A percentile compares a stretch with the other conserved stretches of the same genome.
Evolutionary conservation across 2,888 invertebrate genomes (phyloP).

Genomic region (Campoplex nolae): DNA sequence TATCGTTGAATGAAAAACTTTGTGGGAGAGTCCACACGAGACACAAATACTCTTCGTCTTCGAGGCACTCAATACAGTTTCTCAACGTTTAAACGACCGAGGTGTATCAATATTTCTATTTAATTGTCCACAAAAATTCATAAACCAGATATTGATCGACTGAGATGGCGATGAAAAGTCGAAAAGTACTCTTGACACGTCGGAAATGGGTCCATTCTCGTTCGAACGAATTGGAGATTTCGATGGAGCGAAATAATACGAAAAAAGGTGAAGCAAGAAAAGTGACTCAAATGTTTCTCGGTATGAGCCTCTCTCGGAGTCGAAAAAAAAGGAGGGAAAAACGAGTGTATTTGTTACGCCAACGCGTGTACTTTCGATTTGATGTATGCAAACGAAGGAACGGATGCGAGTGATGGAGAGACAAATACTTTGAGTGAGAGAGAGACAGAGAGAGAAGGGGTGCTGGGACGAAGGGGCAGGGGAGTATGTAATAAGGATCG

Average conservation of each 20-base stretch:
- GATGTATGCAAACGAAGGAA: neutral
- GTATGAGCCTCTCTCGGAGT: neutral
- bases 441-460: neutral
- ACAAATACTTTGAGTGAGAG: neutral
- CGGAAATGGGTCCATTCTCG: too few species aligned
- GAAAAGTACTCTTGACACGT: too few species aligned
- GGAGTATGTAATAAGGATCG: conserved; percentile 16
- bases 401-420: conserved; percentile 1
- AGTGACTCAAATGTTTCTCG: neutral
- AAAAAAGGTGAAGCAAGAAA: neutral
- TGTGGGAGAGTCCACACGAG: neutral
- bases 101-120: neutral
- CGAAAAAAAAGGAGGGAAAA: neutral
- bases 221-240: too few species aligned
- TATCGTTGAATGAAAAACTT: neutral
- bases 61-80: neutral
- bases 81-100: neutral
- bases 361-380: conserved; percentile 2
- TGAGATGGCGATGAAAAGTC: too few species aligned
- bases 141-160: too few species aligned
- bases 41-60: neutral
- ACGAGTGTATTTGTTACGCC: neutral
- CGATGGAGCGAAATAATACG: neutral
- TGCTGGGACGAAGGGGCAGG: neutral
- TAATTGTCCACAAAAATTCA: neutral